Base-by-base conservation (phyloP, 2,113 vertebrate species). In the Raja brachyura region DNA sequence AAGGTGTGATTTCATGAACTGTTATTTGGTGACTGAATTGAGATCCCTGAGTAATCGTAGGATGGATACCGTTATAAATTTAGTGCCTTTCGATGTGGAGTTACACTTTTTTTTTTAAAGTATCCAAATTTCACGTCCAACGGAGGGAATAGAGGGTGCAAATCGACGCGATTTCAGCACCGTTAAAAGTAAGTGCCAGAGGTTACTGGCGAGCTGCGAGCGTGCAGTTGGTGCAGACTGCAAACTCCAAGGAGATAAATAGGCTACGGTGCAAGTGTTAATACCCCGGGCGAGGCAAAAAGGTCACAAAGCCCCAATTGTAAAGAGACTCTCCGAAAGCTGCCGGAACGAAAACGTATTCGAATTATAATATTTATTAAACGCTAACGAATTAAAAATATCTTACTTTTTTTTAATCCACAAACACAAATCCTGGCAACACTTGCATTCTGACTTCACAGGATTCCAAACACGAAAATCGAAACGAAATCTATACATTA, bases 391-490 rank as follows among this genome's bases (percentile, higher is more conserved):
- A 70, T 92, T 92, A 74, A 73, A 92, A 92, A 92, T 48, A 92
- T 63, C 83, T 31, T 63, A 63, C 81, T 88, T 63, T 88, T 81
- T 59, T 63, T 86, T 88, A 16, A 88, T 25, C 20, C 90, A 92
- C 90, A 70, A 33, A 73, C 33, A 92, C 63, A 68, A 92, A 92
- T 92, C n/a, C 90, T 73, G 90, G 31, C 88, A 70, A 92, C n/a
- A 68, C 88, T 92, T 70, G 90, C 93, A 85, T 93, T 94, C 94
- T 77, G 93, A 94, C 93, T 94, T 93, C 93, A 93, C 93, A 93
- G 94, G 33, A 94, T 93, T 93, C 56, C 86, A 75, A 78, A 93
- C 93, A 94, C 76, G 33, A 92, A 90, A 70, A 90, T 70, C 63
- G 90, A 73, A 92, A 92, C 66, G 20, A 92, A 88, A 92, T 73